Evolutionary conservation across 2,113 vertebrate genomes (phyloP), one percentile per base, ranked within the genome.

Genomic region (Fregata magnificens): DNA sequence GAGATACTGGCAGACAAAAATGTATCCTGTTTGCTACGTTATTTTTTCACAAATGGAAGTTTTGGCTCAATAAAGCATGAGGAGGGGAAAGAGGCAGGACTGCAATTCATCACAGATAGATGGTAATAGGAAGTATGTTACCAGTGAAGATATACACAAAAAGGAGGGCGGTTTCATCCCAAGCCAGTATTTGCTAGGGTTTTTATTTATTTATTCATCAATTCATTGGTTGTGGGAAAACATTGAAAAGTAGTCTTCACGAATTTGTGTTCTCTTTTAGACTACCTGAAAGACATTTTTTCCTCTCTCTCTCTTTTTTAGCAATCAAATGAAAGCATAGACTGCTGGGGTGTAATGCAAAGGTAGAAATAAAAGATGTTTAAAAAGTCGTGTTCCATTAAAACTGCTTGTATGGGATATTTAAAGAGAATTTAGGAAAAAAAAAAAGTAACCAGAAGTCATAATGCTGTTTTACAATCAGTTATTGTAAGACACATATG

Each of bases 401-500:
- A 65, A 66, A 52, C 1, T 13, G 8, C 3, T 61, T 70, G 8
- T 9, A n/a, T 77, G 32, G 4, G 15, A 52, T 63, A 83, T n/a
- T n/a, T 40, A 77, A 65, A 69, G 18, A 55, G 4, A 83, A 71
- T 71, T 44, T 58, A 45, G 8, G 3, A 16, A 8, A 63, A 3
- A 18, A 10, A 63, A 65, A 6, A 34, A 3, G 34, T 17, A 47
- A 5, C 4, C 16, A 26, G 11, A 70, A 92, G 25, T 25, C 34
- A 58, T 47, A 42, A 36, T 26, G 12, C 4, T 56, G 16, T 82
- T 92, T 91, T 80, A 34, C 10, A 21, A 76, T 21, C 11, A 49
- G 7, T n/a, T 88, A 44, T 17, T 62, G 3, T 52, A 55, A 66
- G 8, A 71, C 0, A 0, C 1, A 1, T 25, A 10, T n/a, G 38